Conservation (phyloP, 2,797 vertebrate genomes). For the Sebastes iracundus region DNA sequence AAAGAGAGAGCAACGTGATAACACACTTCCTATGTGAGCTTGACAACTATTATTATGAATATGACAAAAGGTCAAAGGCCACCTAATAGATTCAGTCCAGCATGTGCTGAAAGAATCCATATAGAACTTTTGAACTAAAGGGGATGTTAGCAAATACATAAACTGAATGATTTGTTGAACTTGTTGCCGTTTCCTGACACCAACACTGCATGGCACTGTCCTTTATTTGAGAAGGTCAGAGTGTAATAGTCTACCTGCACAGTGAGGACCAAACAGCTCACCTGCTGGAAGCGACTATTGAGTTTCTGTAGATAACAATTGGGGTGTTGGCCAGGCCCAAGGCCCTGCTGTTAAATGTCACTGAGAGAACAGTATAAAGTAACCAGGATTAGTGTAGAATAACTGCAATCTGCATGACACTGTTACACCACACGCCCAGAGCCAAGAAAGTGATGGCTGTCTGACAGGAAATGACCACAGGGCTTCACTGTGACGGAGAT, state of each 20-base stretch:
- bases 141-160: neutral
- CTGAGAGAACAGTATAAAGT: slow-evolving; percentile 9
- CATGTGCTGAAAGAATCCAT: neutral
- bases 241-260: neutral
- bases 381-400: slow-evolving; percentile 15
- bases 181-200: neutral
- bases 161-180: neutral
- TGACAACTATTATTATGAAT: neutral
- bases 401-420: neutral
- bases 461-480: neutral
- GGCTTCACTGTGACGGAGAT: neutral
- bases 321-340: neutral
- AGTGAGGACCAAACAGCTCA: neutral
- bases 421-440: neutral
- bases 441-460: neutral
- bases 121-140: neutral
- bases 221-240: neutral
- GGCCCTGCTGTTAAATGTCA: neutral
- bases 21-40: neutral
- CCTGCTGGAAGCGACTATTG: neutral
- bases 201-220: neutral
- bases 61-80: neutral
- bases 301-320: slow-evolving; percentile 28
- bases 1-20: neutral
- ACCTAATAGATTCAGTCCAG: neutral